phyloP scores from a whole-genome alignment of 2,113 vertebrate species.

The Narcine bancroftii region DNA sequence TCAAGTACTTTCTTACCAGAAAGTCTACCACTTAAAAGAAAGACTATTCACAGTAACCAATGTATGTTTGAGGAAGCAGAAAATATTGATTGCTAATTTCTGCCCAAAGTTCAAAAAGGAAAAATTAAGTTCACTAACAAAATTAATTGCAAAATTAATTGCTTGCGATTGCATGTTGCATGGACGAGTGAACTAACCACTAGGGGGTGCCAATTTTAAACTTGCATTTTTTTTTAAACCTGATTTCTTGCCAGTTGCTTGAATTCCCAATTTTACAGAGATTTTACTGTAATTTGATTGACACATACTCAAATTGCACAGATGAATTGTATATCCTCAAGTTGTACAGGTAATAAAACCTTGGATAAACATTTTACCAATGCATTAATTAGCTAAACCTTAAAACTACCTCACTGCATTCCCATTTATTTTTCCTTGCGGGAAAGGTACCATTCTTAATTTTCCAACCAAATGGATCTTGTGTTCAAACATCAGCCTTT shows the following conservation, averaged over 20 bases:
- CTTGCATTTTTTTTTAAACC: no score
- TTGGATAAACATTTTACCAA: background rate
- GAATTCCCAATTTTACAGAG: no score
- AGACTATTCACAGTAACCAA: background rate
- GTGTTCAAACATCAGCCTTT: background rate
- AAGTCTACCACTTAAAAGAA: background rate
- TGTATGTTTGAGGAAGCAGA: background rate
- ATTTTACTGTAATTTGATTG: slow-evolving; percentile 5
- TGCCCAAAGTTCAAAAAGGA: no score
- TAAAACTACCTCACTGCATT: background rate
- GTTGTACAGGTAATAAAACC: background rate
- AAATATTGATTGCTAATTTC: no score
- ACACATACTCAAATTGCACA: no score
- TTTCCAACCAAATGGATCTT: background rate
- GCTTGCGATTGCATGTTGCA: no score
- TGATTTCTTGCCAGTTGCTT: no score
- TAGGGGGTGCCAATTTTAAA: no score
- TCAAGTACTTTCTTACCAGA: background rate
- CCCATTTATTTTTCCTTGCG: background rate
- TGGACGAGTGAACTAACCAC: no score
- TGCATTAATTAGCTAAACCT: background rate
- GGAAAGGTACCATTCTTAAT: background rate
- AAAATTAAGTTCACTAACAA: no score
- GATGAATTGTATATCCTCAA: background rate
- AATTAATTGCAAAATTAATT: no score